Evolutionary conservation across 2,888 invertebrate species (phyloP).

Genomic region (Nematopogon swammerdamellus): DNA sequence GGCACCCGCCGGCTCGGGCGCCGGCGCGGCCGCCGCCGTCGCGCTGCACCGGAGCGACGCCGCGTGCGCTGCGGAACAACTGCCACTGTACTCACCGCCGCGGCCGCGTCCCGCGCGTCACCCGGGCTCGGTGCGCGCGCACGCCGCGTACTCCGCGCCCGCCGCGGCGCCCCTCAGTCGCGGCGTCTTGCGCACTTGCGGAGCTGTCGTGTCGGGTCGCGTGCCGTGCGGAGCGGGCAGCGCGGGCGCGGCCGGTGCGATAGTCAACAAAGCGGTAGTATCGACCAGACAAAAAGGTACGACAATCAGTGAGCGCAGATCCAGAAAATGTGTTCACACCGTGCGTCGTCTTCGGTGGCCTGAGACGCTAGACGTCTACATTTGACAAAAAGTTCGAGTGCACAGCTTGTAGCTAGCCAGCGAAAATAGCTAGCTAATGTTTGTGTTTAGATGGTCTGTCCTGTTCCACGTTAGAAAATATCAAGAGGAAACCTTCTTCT

Average conservation of each 20-base stretch:
- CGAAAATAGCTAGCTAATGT: too few species aligned
- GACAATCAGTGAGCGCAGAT: neutral
- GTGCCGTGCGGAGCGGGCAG: neutral
- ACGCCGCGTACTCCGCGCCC: constrained; percentile 9
- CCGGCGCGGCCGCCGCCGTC: constrained; percentile 41
- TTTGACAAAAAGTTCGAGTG: too few species aligned
- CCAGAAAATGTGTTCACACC: neutral
- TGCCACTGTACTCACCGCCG: neutral
- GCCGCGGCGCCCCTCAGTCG: constrained; percentile 8
- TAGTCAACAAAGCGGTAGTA: neutral
- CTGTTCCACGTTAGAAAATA: too few species aligned
- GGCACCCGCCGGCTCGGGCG: constrained; percentile 26
- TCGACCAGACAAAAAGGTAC: neutral
- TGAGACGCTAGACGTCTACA: too few species aligned
- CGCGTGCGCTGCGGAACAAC: constrained; percentile 17
- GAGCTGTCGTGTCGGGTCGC: too few species aligned
- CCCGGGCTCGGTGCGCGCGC: constrained; percentile 6
- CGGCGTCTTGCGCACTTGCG: constrained; percentile 9
- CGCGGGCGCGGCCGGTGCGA: neutral
- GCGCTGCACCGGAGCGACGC: constrained; percentile 54
- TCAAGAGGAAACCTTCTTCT: too few species aligned
- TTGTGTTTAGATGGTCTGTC: too few species aligned
- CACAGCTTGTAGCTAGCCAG: too few species aligned
- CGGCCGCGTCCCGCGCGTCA: constrained; percentile 2
- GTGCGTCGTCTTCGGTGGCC: too few species aligned